Conservation (phyloP, 2,797 vertebrate species). For the Thamnophis elegans region DNA sequence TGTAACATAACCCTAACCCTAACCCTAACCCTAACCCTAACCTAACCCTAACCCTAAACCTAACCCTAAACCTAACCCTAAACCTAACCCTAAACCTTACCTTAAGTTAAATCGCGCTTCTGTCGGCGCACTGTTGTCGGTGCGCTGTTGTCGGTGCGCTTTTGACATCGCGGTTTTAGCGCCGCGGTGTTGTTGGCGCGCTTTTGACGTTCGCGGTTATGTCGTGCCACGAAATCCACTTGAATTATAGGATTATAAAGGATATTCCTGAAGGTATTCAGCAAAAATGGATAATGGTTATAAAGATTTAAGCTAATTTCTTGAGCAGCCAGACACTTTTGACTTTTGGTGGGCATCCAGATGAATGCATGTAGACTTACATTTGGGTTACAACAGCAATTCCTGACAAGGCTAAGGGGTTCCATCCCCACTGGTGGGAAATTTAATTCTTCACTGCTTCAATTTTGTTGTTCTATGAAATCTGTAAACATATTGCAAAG, state of each 20-base stretch:
- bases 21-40: too few relatives aligned
- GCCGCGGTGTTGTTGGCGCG: too few relatives aligned
- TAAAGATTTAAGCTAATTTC: background rate
- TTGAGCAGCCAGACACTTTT: background rate
- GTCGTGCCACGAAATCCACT: too few relatives aligned
- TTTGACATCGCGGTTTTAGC: too few relatives aligned
- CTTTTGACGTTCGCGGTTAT: too few relatives aligned
- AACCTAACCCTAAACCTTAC: too few relatives aligned
- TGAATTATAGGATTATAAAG: background rate
- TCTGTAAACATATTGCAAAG: background rate
- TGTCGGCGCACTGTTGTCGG: too few relatives aligned
- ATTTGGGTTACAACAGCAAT: background rate
- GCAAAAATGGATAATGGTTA: background rate
- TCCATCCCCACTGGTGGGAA: background rate
- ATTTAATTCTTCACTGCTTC: constrained; percentile 1
- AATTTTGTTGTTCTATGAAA: constrained; percentile 1
- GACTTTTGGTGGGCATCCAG: background rate
- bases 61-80: too few relatives aligned
- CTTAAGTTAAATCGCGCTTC: too few relatives aligned
- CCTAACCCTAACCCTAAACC: too few relatives aligned
- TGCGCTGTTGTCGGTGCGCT: too few relatives aligned
- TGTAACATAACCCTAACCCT: too few relatives aligned
- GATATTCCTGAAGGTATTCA: background rate
- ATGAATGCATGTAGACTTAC: background rate
- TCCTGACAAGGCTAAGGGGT: background rate